These are phyloP conservation scores for Pionites leucogaster DNA, from an alignment of 2,113 vertebrate species.

Conservation along the genomic window DNA sequence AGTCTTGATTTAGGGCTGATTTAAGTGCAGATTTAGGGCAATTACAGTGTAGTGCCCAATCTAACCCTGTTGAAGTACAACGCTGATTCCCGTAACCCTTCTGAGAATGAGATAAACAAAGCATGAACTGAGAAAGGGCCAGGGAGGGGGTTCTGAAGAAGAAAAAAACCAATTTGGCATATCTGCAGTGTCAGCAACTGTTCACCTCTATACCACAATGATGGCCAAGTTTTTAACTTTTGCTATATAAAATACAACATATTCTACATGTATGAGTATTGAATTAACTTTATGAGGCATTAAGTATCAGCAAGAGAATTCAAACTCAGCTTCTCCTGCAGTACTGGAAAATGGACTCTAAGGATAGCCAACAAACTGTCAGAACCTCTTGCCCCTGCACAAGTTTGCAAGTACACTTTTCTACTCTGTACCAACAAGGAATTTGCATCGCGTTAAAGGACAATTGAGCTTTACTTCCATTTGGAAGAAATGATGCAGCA, in stretches of 20 bases:
- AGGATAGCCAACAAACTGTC: background rate
- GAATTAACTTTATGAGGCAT: background rate
- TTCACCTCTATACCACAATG: background rate
- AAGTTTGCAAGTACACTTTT: background rate
- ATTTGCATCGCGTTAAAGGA: background rate
- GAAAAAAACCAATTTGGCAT: background rate
- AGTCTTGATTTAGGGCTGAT: background rate
- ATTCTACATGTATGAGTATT: background rate
- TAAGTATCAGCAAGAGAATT: background rate
- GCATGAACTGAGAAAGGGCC: background rate
- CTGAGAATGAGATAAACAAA: background rate
- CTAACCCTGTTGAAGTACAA: background rate
- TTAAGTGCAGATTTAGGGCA: background rate
- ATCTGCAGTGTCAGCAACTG: background rate
- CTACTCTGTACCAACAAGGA: background rate
- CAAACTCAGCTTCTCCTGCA: background rate
- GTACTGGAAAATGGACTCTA: background rate
- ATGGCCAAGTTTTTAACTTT: background rate
- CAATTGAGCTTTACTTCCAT: background rate
- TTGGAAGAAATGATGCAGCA: background rate
- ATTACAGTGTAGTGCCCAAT: background rate
- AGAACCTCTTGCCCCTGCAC: background rate
- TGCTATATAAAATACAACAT: background rate
- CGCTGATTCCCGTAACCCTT: background rate
- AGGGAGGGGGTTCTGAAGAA: background rate